Conservation (phyloP, 2,113 vertebrate species). For the Pygoscelis adeliae region DNA sequence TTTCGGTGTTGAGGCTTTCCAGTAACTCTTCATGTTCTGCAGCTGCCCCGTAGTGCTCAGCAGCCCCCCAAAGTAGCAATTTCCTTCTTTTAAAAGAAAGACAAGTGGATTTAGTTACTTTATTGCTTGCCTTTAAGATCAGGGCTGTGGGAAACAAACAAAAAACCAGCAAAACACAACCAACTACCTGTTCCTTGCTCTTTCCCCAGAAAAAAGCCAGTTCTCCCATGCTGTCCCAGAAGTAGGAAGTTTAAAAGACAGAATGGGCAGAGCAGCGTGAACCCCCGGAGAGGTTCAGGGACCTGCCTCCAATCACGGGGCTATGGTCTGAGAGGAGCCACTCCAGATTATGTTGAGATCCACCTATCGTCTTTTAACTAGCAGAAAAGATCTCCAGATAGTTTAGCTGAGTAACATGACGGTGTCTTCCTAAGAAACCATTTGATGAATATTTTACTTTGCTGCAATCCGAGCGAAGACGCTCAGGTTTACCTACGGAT, state of each 20-base stretch:
- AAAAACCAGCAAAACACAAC: not conserved
- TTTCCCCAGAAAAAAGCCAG: not conserved
- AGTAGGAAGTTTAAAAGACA: too few relatives aligned
- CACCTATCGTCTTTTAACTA: not conserved
- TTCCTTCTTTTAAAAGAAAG: not conserved
- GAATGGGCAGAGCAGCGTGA: not conserved
- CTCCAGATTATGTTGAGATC: too few relatives aligned
- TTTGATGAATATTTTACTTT: not conserved
- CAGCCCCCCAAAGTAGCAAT: not conserved
- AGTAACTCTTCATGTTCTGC: not conserved
- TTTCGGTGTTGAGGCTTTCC: not conserved
- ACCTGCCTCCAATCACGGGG: not conserved
- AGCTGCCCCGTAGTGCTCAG: not conserved
- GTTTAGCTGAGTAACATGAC: not conserved
- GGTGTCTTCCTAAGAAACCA: not conserved
- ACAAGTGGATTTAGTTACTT: not conserved
- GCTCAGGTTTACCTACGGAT: rapidly evolving
- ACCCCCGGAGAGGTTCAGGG: not conserved
- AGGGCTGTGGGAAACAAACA: not conserved
- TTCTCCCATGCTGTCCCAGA: not conserved
- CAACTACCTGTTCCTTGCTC: not conserved
- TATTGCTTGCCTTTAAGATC: not conserved
- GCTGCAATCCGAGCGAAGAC: not conserved
- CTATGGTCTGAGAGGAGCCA: not conserved
- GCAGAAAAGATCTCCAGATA: not conserved